A percentile compares a stretch with the other conserved stretches of the same genome.
Conservation (phyloP, 2,797 vertebrate species). For the Notolabrus celidotus region DNA sequence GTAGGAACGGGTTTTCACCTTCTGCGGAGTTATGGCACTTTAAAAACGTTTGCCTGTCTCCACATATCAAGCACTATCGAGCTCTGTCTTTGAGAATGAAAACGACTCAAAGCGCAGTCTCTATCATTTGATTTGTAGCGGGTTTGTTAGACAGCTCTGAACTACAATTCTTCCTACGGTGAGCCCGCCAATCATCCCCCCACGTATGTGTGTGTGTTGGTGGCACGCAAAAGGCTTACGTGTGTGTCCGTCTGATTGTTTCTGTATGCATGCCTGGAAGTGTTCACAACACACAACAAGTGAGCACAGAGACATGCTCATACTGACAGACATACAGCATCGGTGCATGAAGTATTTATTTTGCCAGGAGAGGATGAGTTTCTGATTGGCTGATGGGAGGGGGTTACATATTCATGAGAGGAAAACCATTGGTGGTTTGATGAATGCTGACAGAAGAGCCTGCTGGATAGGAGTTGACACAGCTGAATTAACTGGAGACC, state of each 20-base stretch:
- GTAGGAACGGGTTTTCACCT: slow-evolving; percentile 31
- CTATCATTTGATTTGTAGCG: slow-evolving; percentile 49
- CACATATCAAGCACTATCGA: slow-evolving; percentile 26
- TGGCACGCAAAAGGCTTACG: neutral
- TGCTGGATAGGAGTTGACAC: slow-evolving; percentile 70
- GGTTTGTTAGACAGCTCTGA: slow-evolving; percentile 46
- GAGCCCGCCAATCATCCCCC: slow-evolving; percentile 34
- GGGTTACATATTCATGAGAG: slow-evolving; percentile 72
- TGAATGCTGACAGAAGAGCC: slow-evolving; percentile 67
- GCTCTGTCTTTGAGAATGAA: slow-evolving; percentile 41
- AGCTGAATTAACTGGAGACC: slow-evolving; percentile 63
- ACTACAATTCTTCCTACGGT: slow-evolving; percentile 36
- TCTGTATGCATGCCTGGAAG: neutral
- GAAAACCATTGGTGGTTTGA: slow-evolving; percentile 70
- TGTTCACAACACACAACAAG: neutral
- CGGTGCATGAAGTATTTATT: slow-evolving; percentile 23
- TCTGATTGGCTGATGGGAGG: slow-evolving; percentile 61
- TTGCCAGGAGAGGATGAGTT: slow-evolving; percentile 40
- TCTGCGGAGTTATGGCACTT: slow-evolving; percentile 25
- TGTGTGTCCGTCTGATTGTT: neutral
- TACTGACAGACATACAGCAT: slow-evolving; percentile 3
- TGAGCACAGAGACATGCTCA: neutral
- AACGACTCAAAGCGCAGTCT: slow-evolving; percentile 46
- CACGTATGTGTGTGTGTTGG: neutral
- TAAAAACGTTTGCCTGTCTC: slow-evolving; percentile 25